Conservation (phyloP, 2,797 vertebrate species). For the Gila robusta region DNA sequence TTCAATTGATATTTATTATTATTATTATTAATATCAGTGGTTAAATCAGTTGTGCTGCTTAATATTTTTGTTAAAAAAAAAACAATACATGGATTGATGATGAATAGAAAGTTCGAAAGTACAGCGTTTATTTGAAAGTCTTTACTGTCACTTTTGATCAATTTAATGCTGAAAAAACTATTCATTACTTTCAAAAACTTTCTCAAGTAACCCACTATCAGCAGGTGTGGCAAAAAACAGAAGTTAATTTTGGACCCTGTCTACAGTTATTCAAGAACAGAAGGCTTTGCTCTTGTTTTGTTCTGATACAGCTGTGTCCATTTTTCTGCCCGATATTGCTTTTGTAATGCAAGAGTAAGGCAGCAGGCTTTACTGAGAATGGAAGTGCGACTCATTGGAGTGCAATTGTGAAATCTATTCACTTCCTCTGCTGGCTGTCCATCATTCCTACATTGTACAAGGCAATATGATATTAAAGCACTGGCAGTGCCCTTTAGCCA, state of each 20-base stretch:
- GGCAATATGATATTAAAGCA: slow-evolving; percentile 54
- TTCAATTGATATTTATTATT: neutral
- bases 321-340: slow-evolving; percentile 42
- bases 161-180: neutral
- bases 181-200: neutral
- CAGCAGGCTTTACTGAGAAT: slow-evolving; percentile 37
- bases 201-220: neutral
- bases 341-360: slow-evolving; percentile 41
- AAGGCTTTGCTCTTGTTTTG: slow-evolving; percentile 21
- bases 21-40: neutral
- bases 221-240: neutral
- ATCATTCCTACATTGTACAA: slow-evolving; percentile 51
- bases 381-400: slow-evolving; percentile 29
- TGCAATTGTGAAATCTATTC: slow-evolving; percentile 50
- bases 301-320: slow-evolving; percentile 19
- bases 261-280: neutral
- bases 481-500: slow-evolving; percentile 56
- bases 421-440: slow-evolving; percentile 47
- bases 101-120: neutral
- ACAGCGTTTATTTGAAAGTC: neutral
- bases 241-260: neutral
- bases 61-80: neutral
- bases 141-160: neutral
- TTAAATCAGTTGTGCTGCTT: neutral
- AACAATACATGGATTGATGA: neutral